phyloP scores from a whole-genome alignment of 2,888 invertebrate species.

The Parasteatoda lunata region DNA sequence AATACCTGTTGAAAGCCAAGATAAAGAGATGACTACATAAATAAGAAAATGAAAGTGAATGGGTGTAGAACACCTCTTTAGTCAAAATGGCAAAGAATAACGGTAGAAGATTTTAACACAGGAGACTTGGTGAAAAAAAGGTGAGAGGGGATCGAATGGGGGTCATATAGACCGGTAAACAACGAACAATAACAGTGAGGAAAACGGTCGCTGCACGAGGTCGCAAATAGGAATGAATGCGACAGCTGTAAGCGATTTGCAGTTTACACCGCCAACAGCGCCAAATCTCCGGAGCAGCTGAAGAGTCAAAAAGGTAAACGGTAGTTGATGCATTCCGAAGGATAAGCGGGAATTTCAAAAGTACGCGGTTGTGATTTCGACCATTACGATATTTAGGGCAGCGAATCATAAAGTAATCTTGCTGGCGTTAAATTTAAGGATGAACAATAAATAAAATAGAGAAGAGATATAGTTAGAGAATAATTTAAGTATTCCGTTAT shows the following conservation, averaged over 20 bases:
- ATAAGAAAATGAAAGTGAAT: not conserved
- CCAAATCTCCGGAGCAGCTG: slow-evolving; percentile 26
- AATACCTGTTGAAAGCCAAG: too few relatives aligned
- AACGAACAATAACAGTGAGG: slow-evolving; percentile 27
- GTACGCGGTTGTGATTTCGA: not conserved
- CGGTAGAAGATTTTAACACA: slow-evolving; percentile 13
- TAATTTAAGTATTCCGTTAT: too few relatives aligned
- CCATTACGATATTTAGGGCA: not conserved
- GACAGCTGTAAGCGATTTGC: slow-evolving; percentile 29
- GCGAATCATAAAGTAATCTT: not conserved
- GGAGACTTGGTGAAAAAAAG: not conserved
- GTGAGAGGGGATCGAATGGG: slow-evolving; percentile 23
- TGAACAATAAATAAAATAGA: too few relatives aligned
- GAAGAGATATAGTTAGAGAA: too few relatives aligned
- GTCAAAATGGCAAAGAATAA: slow-evolving; percentile 18
- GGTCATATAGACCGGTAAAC: slow-evolving; percentile 37
- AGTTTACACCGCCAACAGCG: slow-evolving; percentile 36
- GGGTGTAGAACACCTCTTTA: not conserved
- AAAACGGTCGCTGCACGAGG: slow-evolving; percentile 44
- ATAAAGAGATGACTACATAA: too few relatives aligned
- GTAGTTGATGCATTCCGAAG: not conserved
- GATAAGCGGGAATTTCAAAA: slow-evolving; percentile 17
- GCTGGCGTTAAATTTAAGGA: not conserved
- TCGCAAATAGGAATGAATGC: slow-evolving; percentile 25
- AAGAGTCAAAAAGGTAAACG: slow-evolving; percentile 5